phyloP scores from a whole-genome alignment of 2,797 vertebrate species.

The Peromyscus nudipes region DNA sequence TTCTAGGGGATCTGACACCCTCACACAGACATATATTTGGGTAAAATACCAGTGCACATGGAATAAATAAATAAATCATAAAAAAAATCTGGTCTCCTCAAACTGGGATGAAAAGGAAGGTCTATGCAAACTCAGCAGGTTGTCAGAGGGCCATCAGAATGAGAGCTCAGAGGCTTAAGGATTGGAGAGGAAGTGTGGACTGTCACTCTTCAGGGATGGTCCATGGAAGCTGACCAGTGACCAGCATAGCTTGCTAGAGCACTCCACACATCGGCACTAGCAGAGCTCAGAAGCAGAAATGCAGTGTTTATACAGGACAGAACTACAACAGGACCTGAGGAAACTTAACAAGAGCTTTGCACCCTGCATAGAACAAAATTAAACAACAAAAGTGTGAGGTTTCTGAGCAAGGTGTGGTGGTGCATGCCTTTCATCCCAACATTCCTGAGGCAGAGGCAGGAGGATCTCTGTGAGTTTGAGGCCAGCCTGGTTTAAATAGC shows the following conservation, averaged over 20 bases:
- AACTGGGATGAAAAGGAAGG: neutral
- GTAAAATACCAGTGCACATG: neutral
- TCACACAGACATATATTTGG: too few relatives aligned
- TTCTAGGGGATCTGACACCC: too few relatives aligned
- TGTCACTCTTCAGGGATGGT: too few relatives aligned
- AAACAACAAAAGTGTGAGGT: neutral
- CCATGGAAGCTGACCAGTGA: neutral
- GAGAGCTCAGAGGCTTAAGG: neutral
- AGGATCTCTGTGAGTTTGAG: neutral
- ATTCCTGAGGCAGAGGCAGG: neutral
- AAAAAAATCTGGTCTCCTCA: neutral
- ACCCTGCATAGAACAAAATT: neutral
- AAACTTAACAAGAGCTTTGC: neutral
- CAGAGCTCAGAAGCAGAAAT: neutral
- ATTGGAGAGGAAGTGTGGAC: neutral
- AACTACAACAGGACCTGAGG: neutral
- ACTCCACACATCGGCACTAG: too few relatives aligned
- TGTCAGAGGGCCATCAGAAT: neutral
- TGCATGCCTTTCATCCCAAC: neutral
- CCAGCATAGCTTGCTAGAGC: neutral
- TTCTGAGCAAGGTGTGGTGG: neutral
- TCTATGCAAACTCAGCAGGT: neutral
- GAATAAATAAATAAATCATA: neutral
- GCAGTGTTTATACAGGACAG: neutral
- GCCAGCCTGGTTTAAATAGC: neutral